Percentiles rank a stretch among this genome's conserved stretches.
These are phyloP conservation scores for Junco hyemalis DNA, from an alignment of 2,113 vertebrate genomes.

Conservation along the genomic window DNA sequence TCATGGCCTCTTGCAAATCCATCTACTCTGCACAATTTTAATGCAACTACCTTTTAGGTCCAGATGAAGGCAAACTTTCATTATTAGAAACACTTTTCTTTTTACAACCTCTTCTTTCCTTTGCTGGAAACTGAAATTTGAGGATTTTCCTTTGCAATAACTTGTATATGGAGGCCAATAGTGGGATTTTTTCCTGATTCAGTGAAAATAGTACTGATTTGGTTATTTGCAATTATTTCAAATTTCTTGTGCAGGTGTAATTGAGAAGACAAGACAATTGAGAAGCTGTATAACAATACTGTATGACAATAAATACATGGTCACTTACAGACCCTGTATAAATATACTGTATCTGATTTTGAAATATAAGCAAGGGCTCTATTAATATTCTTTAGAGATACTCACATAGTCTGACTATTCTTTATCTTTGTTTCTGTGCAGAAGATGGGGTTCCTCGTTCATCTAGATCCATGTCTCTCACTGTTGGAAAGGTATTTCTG, in stretches of 20 bases:
- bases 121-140: background rate
- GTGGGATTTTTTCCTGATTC: background rate
- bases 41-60: background rate
- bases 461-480: slow-evolving; percentile 91
- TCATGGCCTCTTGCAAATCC: background rate
- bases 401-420: background rate
- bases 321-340: background rate
- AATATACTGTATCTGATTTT: background rate
- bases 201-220: background rate
- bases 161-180: background rate
- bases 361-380: background rate
- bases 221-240: background rate
- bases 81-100: background rate
- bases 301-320: background rate
- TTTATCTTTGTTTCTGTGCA: slow-evolving; percentile 65
- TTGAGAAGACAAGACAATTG: background rate
- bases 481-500: slow-evolving; percentile 89
- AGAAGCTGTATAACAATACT: background rate
- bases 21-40: background rate
- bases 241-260: background rate
- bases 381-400: background rate
- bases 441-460: slow-evolving; percentile 92
- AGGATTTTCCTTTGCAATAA: background rate
- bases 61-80: background rate
- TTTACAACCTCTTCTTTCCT: background rate